Evolutionary conservation across 2,797 vertebrate genomes (phyloP), one percentile per base, ranked within the genome.

Genomic region (Salmo trutta): DNA sequence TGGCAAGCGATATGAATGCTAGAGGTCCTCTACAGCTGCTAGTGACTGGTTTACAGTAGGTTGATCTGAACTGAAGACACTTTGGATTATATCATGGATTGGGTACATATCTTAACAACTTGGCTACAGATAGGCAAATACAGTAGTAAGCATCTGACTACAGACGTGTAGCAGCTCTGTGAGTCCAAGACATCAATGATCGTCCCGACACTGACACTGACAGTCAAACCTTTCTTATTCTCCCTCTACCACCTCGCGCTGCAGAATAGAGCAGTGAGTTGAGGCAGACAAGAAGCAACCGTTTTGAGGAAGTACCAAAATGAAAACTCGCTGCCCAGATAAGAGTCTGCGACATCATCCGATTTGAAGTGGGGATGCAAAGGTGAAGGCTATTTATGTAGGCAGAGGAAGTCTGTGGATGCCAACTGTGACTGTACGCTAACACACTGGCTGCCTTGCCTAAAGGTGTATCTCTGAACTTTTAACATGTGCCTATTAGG

Each of bases 301-400:
- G 79, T 89, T 88, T 81, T 88, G 81, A 89, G 90, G 90, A 90
- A 90, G 88, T 86, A 87, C 86, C 83, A 79, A 90, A 90, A 88
- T 87, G 84, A 86, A 91, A 82, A 47, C 56, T 62, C 6, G 2
- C 56, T 62, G 56, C 53, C 4, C 73, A 79, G 78, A 74, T 31
- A 83, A 75, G 74, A 73, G 41, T 41, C 41, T 79, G 80, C 56
- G 62, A 8, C 3, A 24, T 77, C 72, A 81, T 85, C 81, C 85
- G 86, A 92, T 92, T 81, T 21, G 56, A 62, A 90, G 79, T 86
- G 76, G 88, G 89, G 92, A 93, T 93, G 88, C 91, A 82, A 83
- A 78, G 66, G 67, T 75, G 41, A 47, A 47, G 41, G 41, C 41
- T 14, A 73, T 86, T 88, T 85, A 72, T 84, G 81, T 82, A 78